A percentile compares a stretch with the other conserved stretches of the same genome.
Conservation (phyloP, 2,888 invertebrate genomes). For the Cotesia congregata region DNA sequence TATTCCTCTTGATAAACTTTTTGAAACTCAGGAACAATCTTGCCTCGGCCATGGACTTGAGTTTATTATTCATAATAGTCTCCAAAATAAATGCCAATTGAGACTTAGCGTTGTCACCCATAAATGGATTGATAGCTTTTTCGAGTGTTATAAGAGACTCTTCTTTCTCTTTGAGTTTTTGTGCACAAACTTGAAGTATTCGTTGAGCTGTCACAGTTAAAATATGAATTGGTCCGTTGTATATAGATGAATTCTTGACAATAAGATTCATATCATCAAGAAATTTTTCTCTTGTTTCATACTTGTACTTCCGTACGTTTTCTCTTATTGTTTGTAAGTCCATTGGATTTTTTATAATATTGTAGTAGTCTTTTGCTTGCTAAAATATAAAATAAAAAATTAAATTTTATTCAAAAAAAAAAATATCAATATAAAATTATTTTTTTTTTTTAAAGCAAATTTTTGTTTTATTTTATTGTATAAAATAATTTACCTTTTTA, state of each 20-base stretch:
- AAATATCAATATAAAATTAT: too few species aligned
- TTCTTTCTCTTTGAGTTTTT: constrained; percentile 91
- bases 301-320: constrained; percentile 88
- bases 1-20: constrained; percentile 88
- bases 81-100: constrained; percentile 94
- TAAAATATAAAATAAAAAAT: constrained; percentile 59
- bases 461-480: not conserved
- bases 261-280: constrained; percentile 96
- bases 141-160: constrained; percentile 95
- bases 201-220: constrained; percentile 88
- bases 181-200: constrained; percentile 90
- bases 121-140: constrained; percentile 97
- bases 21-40: constrained; percentile 97
- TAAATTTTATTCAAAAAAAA: not conserved
- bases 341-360: constrained; percentile 94
- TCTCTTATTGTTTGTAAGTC: constrained; percentile 96
- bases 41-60: constrained; percentile 90
- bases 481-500: constrained; percentile 77
- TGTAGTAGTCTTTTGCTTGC: constrained; percentile 94
- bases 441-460: too few species aligned
- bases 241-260: constrained; percentile 92
- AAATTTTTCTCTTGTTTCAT: constrained; percentile 95
- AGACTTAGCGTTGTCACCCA: constrained; percentile 97
- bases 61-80: constrained; percentile 83
- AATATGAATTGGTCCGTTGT: constrained; percentile 90